Conservation (phyloP, 2,888 invertebrate species). For the Cataglyphis livida region DNA sequence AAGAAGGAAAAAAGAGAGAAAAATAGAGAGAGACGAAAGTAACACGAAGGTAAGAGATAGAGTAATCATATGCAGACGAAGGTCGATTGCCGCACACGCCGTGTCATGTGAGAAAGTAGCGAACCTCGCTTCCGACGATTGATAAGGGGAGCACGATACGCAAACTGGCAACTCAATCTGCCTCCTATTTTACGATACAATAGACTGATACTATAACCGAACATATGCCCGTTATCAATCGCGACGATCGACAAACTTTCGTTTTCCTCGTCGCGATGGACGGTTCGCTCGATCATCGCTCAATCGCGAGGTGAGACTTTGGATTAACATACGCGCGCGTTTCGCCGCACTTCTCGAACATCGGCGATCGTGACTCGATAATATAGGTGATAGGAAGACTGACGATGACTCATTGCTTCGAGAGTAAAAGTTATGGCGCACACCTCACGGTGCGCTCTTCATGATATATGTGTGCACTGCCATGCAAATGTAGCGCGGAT, state of each 20-base stretch:
- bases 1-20: not conserved
- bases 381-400: slow-evolving; percentile 33
- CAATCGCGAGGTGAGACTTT: slow-evolving; percentile 60
- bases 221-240: slow-evolving; percentile 68
- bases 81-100: slow-evolving; percentile 62
- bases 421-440: slow-evolving; percentile 44
- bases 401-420: slow-evolving; percentile 56
- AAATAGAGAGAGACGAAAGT: not conserved
- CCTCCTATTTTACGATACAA: slow-evolving; percentile 63
- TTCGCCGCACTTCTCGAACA: slow-evolving; percentile 31
- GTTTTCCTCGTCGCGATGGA: slow-evolving; percentile 56
- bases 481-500: slow-evolving; percentile 11
- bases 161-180: slow-evolving; percentile 75
- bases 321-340: slow-evolving; percentile 48
- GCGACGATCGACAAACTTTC: slow-evolving; percentile 44
- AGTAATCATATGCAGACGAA: slow-evolving; percentile 18
- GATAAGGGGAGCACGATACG: slow-evolving; percentile 66
- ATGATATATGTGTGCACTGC: slow-evolving; percentile 15
- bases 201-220: slow-evolving; percentile 68
- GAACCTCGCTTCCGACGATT: slow-evolving; percentile 53
- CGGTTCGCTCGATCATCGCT: slow-evolving; percentile 70
- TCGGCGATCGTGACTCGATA: slow-evolving; percentile 59
- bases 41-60: not conserved
- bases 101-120: slow-evolving; percentile 65
- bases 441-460: slow-evolving; percentile 19